Base-by-base conservation (phyloP, 2,797 vertebrate genomes). In the Aplochiton taeniatus region DNA sequence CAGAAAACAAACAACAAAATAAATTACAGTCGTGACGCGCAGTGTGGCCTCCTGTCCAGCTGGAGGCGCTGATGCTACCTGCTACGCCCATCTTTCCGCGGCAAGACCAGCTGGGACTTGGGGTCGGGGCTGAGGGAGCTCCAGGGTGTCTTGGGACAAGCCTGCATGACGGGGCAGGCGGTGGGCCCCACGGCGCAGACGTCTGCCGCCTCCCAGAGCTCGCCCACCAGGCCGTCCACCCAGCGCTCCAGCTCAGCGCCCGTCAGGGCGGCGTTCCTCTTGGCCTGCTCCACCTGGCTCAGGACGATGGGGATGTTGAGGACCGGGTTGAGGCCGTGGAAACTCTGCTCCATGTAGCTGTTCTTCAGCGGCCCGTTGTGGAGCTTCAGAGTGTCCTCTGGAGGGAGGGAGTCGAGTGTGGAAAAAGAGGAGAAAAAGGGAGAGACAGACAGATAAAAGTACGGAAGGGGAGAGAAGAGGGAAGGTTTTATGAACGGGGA, bases 301-400 rank as follows among this genome's bases (percentile, higher is more conserved):
- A 94, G 84, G 51, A 88, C 93, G 68, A 97, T 75, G 0, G 96
- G 96, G 82, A 98, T 92, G 83, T 96, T 96, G 55, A 99, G 93
- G 51, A 98, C 94, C 0, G 96, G 94, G 85, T 98, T 99, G 70
- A 99, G 92, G 66, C 97, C 94, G 60, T 98, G 97, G 90, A 99
- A 99, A 65, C 96, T 99, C 90, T 99, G 97, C 89, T 99, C 98
- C 97, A 99, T 98, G 90, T 99, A 99, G 42, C 95, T 91, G 46
- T 95, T 96, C 86, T 95, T 97, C 0, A 82, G 87, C 0, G 98
- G 98, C 1, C 98, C 98, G 0, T 85, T 91, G 89, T 99, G 98
- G 9, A 96, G 74, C 88, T 89, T 96, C 73, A 94, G 31, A 0
- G 95, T 82, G 60, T 97, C 96, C 69, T 97, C 98, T 99, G 91